phyloP scores from a whole-genome alignment of 2,797 vertebrate genomes.

The Falco peregrinus region DNA sequence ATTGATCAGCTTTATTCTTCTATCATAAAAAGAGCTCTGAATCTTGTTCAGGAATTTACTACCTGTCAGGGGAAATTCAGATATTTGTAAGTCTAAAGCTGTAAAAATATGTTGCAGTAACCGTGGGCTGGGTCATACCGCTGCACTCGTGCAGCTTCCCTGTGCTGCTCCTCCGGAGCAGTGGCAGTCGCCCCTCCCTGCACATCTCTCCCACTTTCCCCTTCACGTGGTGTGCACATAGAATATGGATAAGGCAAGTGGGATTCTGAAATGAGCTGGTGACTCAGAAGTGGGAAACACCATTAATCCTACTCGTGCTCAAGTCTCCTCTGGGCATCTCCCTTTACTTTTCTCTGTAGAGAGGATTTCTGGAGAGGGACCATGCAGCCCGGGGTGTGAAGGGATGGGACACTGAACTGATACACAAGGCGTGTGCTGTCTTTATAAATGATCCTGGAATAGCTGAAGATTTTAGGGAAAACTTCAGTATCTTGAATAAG shows the following conservation, averaged over 20 bases:
- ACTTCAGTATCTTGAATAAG: not conserved
- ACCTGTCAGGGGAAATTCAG: not conserved
- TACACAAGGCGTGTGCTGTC: not conserved
- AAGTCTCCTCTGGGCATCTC: not conserved
- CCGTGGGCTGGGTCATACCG: not conserved
- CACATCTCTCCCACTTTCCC: not conserved
- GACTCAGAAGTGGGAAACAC: not conserved
- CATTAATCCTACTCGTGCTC: not conserved
- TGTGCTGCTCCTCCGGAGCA: not conserved
- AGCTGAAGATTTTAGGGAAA: not conserved
- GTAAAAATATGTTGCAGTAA: not conserved
- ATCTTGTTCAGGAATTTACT: slow-evolving; percentile 34
- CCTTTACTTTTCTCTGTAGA: not conserved
- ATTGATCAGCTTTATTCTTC: slow-evolving; percentile 36
- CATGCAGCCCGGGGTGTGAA: not conserved
- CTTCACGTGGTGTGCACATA: fast-evolving
- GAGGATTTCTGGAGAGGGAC: not conserved
- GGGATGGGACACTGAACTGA: not conserved
- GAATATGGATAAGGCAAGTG: not conserved
- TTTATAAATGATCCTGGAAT: not conserved
- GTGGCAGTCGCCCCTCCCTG: not conserved
- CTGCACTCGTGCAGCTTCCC: not conserved
- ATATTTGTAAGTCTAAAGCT: not conserved
- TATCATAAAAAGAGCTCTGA: not conserved
- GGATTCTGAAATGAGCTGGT: not conserved